Base-by-base conservation (phyloP, 2,888 invertebrate genomes). In the Salpingus planirostris region DNA sequence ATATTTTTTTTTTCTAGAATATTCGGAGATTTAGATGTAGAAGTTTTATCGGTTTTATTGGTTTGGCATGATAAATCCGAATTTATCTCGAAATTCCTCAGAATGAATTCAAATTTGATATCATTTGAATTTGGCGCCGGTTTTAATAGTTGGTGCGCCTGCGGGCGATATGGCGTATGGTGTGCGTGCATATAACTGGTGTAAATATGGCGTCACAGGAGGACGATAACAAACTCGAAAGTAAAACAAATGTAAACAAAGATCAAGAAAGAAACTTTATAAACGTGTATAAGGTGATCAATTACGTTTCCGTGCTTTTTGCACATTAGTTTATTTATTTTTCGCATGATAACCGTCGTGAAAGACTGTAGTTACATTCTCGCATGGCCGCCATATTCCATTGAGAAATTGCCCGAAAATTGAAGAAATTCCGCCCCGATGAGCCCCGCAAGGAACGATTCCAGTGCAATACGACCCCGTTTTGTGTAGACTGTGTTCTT, bases 181-280 rank as follows among this genome's bases (percentile, higher is more conserved):
- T 36, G 27, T 36, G 36, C 36, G 36, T 36, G 36, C 36, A 25
- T 29, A 29, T 25, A 36, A 36, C 28, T 54, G 47, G 54, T 59
- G 59, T 60, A 60, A 63, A 62, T 60, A 62, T 63, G 63, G 63
- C 62, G 62, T 60, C 59, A 46, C 52, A 54, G 47, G 60, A 58
- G 52, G 62, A 60, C 51, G 59, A 59, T 57, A 62, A 60, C 55
- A 61, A 60, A 57, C 53, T 53, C 44, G 56, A 55, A 54, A 57
- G 52, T 55, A 54, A 51, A 54, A 49, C 52, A 52, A 54, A 58
- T 50, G 52, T 56, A 55, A 58, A 58, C 55, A 57, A 51, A 52
- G 57, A 59, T 33, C 55, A 52, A 52, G 59, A 61, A 55, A 57
- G 51, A 57, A 57, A 54, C 57, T 53, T 56, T 57, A 46, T 60